Base-by-base conservation (phyloP, 2,797 vertebrate species). In the Galagoides demidoff region DNA sequence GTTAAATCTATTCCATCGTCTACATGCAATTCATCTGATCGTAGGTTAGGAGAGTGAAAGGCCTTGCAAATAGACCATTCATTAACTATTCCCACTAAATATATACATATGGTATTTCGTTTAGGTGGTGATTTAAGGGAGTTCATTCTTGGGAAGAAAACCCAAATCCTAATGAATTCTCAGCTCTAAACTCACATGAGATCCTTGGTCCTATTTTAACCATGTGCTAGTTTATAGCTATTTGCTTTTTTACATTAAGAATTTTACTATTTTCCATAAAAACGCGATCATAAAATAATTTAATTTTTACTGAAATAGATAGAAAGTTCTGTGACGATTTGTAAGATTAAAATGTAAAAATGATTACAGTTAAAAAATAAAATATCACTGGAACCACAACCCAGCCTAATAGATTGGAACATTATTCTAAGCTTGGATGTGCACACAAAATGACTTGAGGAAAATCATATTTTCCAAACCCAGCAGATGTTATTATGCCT, bases 401-500 rank as follows among this genome's bases (percentile, higher is more conserved):
- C 74, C 23, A 74, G 70, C 31, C 89, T 95, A 97, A 95, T 92
- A 97, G 86, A 95, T 89, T 79, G 90, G 66, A 95, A 79, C 57
- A 86, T 92, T 97, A 85, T 94, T 97, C 70, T 95, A 91, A 96
- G 27, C 52, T 97, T 90, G 94, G 84, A 94, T 85, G 49, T 73
- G 87, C 90, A 82, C 19, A 89, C 25, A 96, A 85, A 90, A 93
- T 71, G 57, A 86, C 91, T 96, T 92, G 82, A 90, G 84, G 31
- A 95, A 96, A 96, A 96, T 97, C 81, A 96, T 83, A 89, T 94
- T 97, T 97, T 95, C 95, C 94, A 96, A 97, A 93, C 39, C 37
- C 45, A 93, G 81, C 91, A 97, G 95, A 96, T 97, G 94, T 90
- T 97, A 63, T 92, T 96, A 92, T 96, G 95, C 34, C 77, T 96